These are phyloP conservation scores for Patiria miniata DNA, from an alignment of 35 echinoderm and acorn worm species.

Conservation along the genomic window DNA sequence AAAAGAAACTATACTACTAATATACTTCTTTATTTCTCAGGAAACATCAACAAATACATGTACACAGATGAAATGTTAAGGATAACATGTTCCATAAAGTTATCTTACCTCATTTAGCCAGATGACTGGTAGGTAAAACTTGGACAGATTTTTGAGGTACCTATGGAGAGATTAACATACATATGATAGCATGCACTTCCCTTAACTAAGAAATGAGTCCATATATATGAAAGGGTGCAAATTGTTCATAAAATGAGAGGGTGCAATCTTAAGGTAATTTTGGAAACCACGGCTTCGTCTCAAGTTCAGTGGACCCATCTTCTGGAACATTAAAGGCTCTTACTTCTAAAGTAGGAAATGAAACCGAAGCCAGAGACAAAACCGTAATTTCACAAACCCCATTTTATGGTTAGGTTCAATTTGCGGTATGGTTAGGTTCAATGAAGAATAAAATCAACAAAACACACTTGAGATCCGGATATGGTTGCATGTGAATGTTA, in stretches of 20 bases:
- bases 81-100: not conserved
- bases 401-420: too few relatives aligned
- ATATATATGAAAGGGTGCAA: not conserved
- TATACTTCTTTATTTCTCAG: too few relatives aligned
- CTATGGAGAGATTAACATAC: constrained; percentile 16
- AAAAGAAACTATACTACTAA: too few relatives aligned
- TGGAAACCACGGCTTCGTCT: not conserved
- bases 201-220: not conserved
- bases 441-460: not conserved
- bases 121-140: constrained; percentile 51
- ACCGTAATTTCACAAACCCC: too few relatives aligned
- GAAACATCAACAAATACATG: too few relatives aligned
- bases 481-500: constrained; percentile 48
- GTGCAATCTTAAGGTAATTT: not conserved
- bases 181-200: not conserved
- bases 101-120: constrained; percentile 74
- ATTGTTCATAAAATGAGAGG: not conserved
- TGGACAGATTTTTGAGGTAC: not conserved
- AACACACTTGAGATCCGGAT: constrained; percentile 39
- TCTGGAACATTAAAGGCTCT: not conserved
- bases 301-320: not conserved
- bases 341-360: not conserved
- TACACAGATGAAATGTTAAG: not conserved
- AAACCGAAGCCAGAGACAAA: too few relatives aligned
- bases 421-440: too few relatives aligned